Evolutionary conservation across 2,888 invertebrate species (phyloP).

Genomic region (Stenotaenia linearis): DNA sequence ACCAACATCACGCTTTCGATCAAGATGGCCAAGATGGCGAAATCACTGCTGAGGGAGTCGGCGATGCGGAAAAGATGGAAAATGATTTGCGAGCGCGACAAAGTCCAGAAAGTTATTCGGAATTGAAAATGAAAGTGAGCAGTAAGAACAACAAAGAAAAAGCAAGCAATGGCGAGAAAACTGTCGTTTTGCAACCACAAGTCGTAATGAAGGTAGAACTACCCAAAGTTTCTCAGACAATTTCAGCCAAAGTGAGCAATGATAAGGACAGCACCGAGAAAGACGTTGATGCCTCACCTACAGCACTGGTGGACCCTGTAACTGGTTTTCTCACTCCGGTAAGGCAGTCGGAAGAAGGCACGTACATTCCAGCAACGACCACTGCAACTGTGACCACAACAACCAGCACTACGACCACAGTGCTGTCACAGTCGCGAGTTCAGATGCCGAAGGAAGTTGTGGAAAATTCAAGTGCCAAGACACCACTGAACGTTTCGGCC

Average conservation of each 20-base stretch:
- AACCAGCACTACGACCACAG: slow-evolving; percentile 26
- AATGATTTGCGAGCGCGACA: not conserved
- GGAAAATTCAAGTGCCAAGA: not conserved
- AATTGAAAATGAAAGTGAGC: not conserved
- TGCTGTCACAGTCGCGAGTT: not conserved
- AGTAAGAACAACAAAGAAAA: not conserved
- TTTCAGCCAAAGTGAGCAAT: not conserved
- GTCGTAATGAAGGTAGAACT: slow-evolving; percentile 41
- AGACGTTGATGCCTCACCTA: slow-evolving; percentile 46
- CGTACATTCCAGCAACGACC: slow-evolving; percentile 34
- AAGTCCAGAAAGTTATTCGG: not conserved
- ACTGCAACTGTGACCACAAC: slow-evolving; percentile 19
- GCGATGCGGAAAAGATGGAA: not conserved
- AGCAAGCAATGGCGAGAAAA: slow-evolving; percentile 24
- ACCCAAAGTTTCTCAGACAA: slow-evolving; percentile 35
- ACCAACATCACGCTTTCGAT: not conserved
- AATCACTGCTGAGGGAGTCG: not conserved
- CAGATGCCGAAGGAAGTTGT: not conserved
- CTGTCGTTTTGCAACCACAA: slow-evolving; percentile 34
- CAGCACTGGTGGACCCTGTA: slow-evolving; percentile 66
- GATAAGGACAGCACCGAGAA: slow-evolving; percentile 47
- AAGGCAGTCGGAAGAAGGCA: slow-evolving; percentile 50
- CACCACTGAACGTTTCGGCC: not conserved
- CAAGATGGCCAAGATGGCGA: not conserved
- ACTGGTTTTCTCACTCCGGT: slow-evolving; percentile 62